phyloP scores from a whole-genome alignment of 2,797 vertebrate genomes.

The Anguilla megastoma region DNA sequence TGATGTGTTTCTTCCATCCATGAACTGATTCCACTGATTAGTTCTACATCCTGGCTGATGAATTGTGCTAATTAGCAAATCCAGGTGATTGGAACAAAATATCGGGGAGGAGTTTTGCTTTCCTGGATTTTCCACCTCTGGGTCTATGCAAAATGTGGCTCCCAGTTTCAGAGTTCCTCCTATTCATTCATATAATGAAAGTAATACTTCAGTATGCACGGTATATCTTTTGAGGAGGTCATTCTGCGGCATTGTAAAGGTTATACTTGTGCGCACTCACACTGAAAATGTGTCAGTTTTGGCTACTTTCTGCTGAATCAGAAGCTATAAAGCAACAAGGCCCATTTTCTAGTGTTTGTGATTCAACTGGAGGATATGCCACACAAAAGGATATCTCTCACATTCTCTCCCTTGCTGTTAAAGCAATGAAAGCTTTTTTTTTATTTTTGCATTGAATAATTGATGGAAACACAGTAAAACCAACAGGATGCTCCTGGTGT shows the following conservation, averaged over 20 bases:
- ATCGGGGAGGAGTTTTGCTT: too few species aligned
- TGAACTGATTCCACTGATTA: too few species aligned
- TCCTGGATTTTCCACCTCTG: too few species aligned
- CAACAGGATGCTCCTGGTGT: neutral
- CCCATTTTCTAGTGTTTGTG: constrained; percentile 52
- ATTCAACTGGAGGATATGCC: constrained; percentile 50
- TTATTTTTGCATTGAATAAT: constrained; percentile 28
- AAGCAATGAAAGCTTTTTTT: constrained; percentile 27
- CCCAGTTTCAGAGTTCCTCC: neutral
- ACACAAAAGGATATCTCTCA: constrained; percentile 38
- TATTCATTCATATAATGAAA: neutral
- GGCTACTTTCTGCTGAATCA: constrained; percentile 60
- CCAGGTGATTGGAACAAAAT: too few species aligned
- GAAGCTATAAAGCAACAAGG: constrained; percentile 46
- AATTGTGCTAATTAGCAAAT: too few species aligned
- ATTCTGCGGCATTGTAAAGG: constrained; percentile 45
- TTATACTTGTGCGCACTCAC: constrained; percentile 37
- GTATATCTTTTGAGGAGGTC: constrained; percentile 48
- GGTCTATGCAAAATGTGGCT: too few species aligned
- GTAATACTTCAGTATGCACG: neutral
- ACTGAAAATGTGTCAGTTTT: constrained; percentile 55
- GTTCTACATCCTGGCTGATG: too few species aligned
- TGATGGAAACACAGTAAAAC: neutral
- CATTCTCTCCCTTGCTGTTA: constrained; percentile 16
- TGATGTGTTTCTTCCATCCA: neutral